Evolutionary conservation across 2,888 invertebrate species (phyloP), one percentile per base, ranked within the genome.

Genomic region (Metacarcinus magister): DNA sequence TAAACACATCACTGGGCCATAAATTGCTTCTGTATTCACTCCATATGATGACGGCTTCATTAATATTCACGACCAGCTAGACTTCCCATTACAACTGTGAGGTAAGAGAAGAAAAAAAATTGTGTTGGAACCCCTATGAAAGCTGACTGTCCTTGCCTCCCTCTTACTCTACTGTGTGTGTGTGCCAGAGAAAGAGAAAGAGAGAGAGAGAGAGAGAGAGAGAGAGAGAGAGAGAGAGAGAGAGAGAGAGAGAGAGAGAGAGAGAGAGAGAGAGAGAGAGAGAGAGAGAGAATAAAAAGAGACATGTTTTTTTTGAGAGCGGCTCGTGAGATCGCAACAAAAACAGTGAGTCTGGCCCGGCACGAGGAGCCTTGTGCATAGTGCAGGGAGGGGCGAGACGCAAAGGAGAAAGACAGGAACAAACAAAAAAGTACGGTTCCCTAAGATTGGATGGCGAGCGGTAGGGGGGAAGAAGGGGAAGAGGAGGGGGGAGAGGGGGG

Each of bases 241-340:
- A 93, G 93, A 60, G 48, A 60, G 60, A 93, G 48, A 48, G 44
- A 82, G 82, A 82, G 87, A 94, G 48, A 82, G 82, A 94, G 87
- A 82, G 67, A 93, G 44, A 93, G 39, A 67, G 93, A 75, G 48
- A 48, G 92, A 54, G 92, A 92, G 48, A 92, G 32, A 54, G 54
- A 91, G 48, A 48, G 48, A 48, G 92, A 92, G 48, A 93, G 93
- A 93, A 92, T 28, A 82, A 19, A 75, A 3, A 67, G 19, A 92
- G 23, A 32, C 4, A 4, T 13, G 43, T 5, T 43, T 13, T 92
- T 13, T 54, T 13, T 32, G 7, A 75, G n/a, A 75, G 10, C 28
- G 39, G 90, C 44, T 48, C 43, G 60, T 43, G 60, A 60, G 93
- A 48, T 93, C 32, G 13, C 75, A 75, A 93, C 93, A 93, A 75